Base-by-base conservation (phyloP, 1,140 invertebrate genomes). In the Hycleus phaleratus region DNA sequence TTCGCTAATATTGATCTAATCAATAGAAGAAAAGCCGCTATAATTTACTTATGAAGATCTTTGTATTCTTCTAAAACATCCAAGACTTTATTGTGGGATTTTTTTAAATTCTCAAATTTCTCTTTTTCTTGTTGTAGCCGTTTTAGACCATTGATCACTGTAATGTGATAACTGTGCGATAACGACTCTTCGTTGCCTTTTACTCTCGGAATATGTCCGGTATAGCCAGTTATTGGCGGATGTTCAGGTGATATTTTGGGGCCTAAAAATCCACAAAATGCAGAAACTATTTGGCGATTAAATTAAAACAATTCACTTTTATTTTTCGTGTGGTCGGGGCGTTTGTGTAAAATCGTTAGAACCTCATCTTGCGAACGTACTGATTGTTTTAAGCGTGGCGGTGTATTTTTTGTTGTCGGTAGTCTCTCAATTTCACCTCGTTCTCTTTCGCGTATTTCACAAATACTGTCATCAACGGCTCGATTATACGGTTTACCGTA, bases 151-250 rank as follows among this genome's bases (percentile, higher is more conserved):
- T 77, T 79, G 71, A 78, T 83, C 3, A 83, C 85, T 2, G 84
- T 83, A 64, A 82, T 82, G 43, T 83, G 79, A 64, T 85, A 86
- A 46, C 84, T 71, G 69, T 84, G 82, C 26, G 84, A 85, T 4
- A 86, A 70, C 0, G 83, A 84, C 4, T 82, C 79, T 67, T 86
- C 83, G 1, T 78, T 80, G 4, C 81, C 81, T 61, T 79, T 84
- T 4, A 84, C 80, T 42, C 82, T 73, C 18, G 84, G 85, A 46
- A 87, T 86, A 64, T 86, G 84, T 26, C 85, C 85, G 0, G 85
- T 86, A 65, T 87, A 86, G 1, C 84, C 84, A 1, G 85, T 81
- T 56, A 86, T 86, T 25, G 85, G 85, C 18, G 84, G 85, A 62
- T 77, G 80, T 66, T 86, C 83, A 0, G 84, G 79, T 7, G 84